Evolutionary conservation across 2,888 invertebrate genomes (phyloP).

Genomic region (Drosophila nr. medialis): DNA sequence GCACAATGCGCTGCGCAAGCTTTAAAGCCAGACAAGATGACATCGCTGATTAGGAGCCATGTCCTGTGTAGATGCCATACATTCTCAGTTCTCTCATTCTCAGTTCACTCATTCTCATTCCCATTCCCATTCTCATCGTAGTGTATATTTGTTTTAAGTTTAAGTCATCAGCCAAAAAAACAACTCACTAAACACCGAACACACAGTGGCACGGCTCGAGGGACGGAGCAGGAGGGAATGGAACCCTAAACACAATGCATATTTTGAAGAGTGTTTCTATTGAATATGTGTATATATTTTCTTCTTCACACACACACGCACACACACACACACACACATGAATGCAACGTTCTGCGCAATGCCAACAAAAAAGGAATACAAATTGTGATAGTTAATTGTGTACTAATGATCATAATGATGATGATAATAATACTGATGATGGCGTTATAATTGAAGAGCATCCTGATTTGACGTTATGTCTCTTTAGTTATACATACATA

Average conservation of each 20-base stretch:
- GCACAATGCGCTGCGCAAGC: conserved; percentile 73
- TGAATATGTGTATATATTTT: conserved; percentile 48
- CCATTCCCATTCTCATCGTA: conserved; percentile 29
- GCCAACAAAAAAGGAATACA: conserved; percentile 69
- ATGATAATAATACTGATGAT: conserved; percentile 10
- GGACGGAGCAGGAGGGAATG: neutral
- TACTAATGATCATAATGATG: conserved; percentile 30
- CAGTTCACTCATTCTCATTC: neutral
- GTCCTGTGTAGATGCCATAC: conserved; percentile 26
- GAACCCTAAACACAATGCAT: conserved; percentile 7
- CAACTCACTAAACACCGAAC: neutral
- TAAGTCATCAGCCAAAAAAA: conserved; percentile 36
- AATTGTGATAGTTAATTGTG: conserved; percentile 69
- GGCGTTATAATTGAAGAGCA: conserved; percentile 8
- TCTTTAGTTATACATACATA: conserved; percentile 28
- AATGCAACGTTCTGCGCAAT: conserved; percentile 27
- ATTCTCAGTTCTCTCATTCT: conserved; percentile 26
- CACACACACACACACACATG: conserved; percentile 20
- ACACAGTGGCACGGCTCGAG: conserved; percentile 29
- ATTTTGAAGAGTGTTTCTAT: conserved; percentile 20
- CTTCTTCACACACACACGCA: conserved; percentile 38
- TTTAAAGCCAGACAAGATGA: conserved; percentile 57
- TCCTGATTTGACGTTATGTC: conserved; percentile 34
- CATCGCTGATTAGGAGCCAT: conserved; percentile 15
- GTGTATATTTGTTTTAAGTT: conserved; percentile 52